These are phyloP conservation scores for Camptogramma bilineatum DNA, from an alignment of 2,888 invertebrate species.

Conservation along the genomic window DNA sequence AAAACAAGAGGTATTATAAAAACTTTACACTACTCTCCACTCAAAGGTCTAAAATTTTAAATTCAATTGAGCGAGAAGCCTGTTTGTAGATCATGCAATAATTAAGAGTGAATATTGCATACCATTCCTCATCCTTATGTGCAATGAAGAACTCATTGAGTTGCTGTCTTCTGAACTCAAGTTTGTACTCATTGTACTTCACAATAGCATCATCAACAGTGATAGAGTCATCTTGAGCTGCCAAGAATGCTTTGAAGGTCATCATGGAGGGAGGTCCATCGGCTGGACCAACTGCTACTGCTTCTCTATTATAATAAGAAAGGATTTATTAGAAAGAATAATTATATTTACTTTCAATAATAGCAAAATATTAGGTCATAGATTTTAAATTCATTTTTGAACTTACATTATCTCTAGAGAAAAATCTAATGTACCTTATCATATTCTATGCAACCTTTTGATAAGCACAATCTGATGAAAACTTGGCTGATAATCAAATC, in stretches of 20 bases:
- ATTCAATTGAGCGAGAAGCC: slow-evolving; percentile 28
- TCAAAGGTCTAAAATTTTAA: slow-evolving; percentile 10
- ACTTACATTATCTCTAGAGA: slow-evolving; percentile 2
- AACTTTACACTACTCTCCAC: slow-evolving; percentile 2
- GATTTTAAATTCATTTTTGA: no score
- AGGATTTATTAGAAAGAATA: not conserved
- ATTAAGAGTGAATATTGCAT: slow-evolving; percentile 69
- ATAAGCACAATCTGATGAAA: not conserved
- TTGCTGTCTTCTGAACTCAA: slow-evolving; percentile 98
- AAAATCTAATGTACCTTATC: not conserved
- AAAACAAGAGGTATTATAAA: slow-evolving; percentile 4
- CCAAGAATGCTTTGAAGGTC: slow-evolving; percentile 98
- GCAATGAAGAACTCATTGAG: slow-evolving; percentile 99
- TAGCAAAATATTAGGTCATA: not conserved
- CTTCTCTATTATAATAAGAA: slow-evolving; percentile 72
- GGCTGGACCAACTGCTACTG: slow-evolving; percentile 60
- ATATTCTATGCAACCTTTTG: not conserved
- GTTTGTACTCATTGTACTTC: slow-evolving; percentile 99
- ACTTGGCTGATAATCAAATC: not conserved
- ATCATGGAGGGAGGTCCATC: slow-evolving; percentile 97
- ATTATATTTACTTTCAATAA: not conserved
- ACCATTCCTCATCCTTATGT: slow-evolving; percentile 99
- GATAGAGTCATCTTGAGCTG: slow-evolving; percentile 98
- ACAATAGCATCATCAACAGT: slow-evolving; percentile 98
- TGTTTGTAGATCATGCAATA: slow-evolving; percentile 30